A percentile compares a stretch with the other conserved stretches of the same genome.
Conservation (phyloP, 2,113 vertebrate species). For the Gyps fulvus region DNA sequence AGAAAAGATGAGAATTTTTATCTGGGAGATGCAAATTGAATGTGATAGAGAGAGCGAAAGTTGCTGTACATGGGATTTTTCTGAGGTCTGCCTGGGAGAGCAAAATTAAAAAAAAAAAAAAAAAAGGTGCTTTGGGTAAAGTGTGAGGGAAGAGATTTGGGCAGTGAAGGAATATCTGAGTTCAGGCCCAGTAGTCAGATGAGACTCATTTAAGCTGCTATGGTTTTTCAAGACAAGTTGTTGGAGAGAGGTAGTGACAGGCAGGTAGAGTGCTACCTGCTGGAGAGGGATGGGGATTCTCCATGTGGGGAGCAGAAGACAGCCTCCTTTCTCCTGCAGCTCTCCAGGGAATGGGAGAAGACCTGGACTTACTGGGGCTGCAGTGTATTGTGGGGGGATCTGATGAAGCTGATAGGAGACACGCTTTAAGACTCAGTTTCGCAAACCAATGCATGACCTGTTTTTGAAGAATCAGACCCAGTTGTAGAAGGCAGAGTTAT, state of each 20-base stretch:
- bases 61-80: neutral
- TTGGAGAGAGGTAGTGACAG: neutral
- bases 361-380: neutral
- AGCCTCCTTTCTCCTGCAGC: neutral
- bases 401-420: neutral
- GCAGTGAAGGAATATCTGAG: neutral
- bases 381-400: neutral
- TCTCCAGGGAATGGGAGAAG: neutral
- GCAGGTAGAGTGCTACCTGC: neutral
- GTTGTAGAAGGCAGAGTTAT: neutral
- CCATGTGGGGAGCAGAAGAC: fast-evolving
- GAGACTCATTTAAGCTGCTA: neutral
- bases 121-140: neutral
- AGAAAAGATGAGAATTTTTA: neutral
- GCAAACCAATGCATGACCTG: neutral
- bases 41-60: neutral
- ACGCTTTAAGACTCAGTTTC: neutral
- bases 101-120: neutral
- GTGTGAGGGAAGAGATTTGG: neutral
- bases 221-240: neutral
- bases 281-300: neutral
- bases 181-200: neutral
- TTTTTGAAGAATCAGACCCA: neutral
- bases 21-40: neutral
- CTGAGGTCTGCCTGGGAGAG: neutral